Base-by-base conservation (phyloP, 2,888 invertebrate species). In the Brachyptera putata region DNA sequence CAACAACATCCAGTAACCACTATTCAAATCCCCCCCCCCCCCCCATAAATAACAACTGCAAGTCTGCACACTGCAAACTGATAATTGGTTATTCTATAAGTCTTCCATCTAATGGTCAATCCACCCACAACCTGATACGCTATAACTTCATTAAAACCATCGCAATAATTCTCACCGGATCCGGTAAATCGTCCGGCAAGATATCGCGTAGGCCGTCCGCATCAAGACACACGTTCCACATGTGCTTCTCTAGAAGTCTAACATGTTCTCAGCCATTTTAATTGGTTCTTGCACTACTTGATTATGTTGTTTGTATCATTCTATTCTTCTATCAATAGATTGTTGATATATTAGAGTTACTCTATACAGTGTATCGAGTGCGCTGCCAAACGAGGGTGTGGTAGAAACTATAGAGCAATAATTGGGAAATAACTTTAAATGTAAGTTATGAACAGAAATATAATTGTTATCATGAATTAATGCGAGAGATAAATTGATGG, bases 141-240 rank as follows among this genome's bases (percentile, higher is more conserved):
- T 56, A 56, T 58, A 49, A 58, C 58, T 61, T 58, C 56, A 58
- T 61, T 61, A 56, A 36, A 61, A 9, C 16, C 30, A 50, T 34
- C 21, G 53, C 43, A 61, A 53, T 61, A 36, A 49, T 60, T 60
- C 34, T 21, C 34, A 13, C 7, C 34, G 21, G 36, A 34, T 34
- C 30, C 21, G 5, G 53, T 53, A 53, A 53, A 53, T 53, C 53
- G 53, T n/a, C n/a, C n/a, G 11, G n/a, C n/a, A 1, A 7, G 34
- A 49, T 30, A 58, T 26, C 21, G 48, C 53, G 53, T 53, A 34
- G 53, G 53, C 3, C n/a, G 53, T 36, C 14, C 13, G 21, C 9
- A 7, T 24, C n/a, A 21, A 26, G 46, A 16, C 22, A 57, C 18
- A 30, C 24, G 57, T 21, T 37, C n/a, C 26, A 30, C 34, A 22